Conservation (phyloP, 2,888 invertebrate species). For the Timandra comae region DNA sequence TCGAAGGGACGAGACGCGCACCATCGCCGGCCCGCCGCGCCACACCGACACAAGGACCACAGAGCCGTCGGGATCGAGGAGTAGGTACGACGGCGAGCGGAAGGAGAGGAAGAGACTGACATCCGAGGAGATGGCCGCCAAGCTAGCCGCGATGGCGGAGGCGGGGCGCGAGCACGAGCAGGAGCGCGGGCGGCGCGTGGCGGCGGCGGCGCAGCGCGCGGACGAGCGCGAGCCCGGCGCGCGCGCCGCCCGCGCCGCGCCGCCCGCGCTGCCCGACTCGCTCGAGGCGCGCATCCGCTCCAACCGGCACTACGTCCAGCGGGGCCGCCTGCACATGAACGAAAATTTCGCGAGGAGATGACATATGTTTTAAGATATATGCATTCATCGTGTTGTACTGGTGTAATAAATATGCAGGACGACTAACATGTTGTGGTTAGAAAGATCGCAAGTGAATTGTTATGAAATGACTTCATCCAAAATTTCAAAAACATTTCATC, state of each 20-base stretch:
- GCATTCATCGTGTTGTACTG: too few species aligned
- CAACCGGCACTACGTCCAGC: conserved; percentile 93
- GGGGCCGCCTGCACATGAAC: conserved; percentile 87
- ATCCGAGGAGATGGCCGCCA: conserved; percentile 77
- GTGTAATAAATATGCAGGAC: too few species aligned
- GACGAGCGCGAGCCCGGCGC: conserved; percentile 71
- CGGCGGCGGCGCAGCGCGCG: conserved; percentile 74
- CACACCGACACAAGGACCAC: conserved; percentile 10
- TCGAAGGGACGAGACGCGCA: neutral
- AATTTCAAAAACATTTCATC: too few species aligned
- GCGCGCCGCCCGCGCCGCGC: conserved; percentile 81
- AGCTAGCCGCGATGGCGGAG: conserved; percentile 85
- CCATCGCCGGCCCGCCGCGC: neutral
- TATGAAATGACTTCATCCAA: too few species aligned
- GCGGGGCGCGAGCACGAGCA: conserved; percentile 85
- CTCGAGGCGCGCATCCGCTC: conserved; percentile 91
- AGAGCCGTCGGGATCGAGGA: conserved; percentile 22
- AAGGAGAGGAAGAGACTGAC: conserved; percentile 32
- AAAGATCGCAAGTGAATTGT: too few species aligned
- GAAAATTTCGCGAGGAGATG: conserved; percentile 86
- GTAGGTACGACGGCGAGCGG: conserved; percentile 17
- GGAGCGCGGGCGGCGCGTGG: conserved; percentile 80
- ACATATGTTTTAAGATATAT: conserved; percentile 8
- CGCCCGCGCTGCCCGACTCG: conserved; percentile 78
- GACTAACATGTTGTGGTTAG: too few species aligned